Evolutionary conservation across 1,140 invertebrate genomes (phyloP).

Genomic region (Vanessa tameamea): DNA sequence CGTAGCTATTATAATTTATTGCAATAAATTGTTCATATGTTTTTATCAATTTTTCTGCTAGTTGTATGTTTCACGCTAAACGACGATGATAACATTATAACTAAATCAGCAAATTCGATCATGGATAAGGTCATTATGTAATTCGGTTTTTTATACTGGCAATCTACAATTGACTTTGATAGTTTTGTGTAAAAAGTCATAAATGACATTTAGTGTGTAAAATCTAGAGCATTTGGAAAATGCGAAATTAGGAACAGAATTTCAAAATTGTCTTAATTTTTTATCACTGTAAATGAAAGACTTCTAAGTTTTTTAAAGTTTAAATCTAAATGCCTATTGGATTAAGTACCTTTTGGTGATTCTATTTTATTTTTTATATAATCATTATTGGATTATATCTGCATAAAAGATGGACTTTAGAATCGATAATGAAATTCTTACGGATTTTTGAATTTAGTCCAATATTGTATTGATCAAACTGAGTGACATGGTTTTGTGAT

Average conservation of each 20-base stretch:
- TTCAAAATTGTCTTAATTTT: slow-evolving; percentile 11
- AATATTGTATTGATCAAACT: slow-evolving; percentile 28
- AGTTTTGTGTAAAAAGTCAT: slow-evolving; percentile 17
- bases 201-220: slow-evolving; percentile 25
- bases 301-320: slow-evolving; percentile 9
- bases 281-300: background rate
- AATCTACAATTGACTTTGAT: background rate
- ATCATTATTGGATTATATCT: slow-evolving; percentile 39
- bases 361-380: slow-evolving; percentile 36
- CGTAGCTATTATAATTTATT: too few relatives aligned
- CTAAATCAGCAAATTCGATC: too few relatives aligned
- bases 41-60: too few relatives aligned
- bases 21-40: too few relatives aligned
- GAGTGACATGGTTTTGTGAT: slow-evolving; percentile 17
- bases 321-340: background rate
- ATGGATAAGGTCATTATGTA: background rate
- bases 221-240: slow-evolving; percentile 4
- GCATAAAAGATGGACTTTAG: slow-evolving; percentile 57
- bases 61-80: too few relatives aligned
- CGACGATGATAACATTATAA: too few relatives aligned
- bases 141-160: background rate
- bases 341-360: slow-evolving; percentile 4
- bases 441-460: slow-evolving; percentile 25
- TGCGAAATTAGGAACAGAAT: slow-evolving; percentile 10
- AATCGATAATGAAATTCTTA: slow-evolving; percentile 66